These are phyloP conservation scores for Coturnix japonica DNA, from an alignment of 2,113 vertebrate genomes.

Conservation along the genomic window DNA sequence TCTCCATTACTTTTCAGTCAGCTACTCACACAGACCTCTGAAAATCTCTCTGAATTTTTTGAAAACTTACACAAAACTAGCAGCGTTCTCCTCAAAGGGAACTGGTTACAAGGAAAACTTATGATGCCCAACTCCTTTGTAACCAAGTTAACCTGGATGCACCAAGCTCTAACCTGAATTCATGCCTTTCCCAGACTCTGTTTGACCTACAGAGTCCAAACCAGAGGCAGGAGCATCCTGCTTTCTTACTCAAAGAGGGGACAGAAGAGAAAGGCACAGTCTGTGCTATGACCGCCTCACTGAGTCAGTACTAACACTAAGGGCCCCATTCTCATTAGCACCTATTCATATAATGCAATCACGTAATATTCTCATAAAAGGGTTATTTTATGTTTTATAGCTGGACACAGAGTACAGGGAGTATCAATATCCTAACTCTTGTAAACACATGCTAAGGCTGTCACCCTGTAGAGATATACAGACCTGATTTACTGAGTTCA, in stretches of 20 bases:
- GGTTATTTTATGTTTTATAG: neutral
- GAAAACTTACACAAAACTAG: neutral
- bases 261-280: neutral
- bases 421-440: neutral
- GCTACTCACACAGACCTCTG: neutral
- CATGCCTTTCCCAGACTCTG: neutral
- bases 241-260: neutral
- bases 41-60: neutral
- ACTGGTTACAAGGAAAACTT: neutral
- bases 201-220: neutral
- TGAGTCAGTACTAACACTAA: neutral
- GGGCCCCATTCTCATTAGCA: neutral
- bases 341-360: neutral
- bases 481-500: neutral
- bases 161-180: neutral
- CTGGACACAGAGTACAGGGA: neutral
- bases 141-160: neutral
- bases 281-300: neutral
- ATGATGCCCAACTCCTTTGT: neutral
- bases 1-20: slow-evolving; percentile 4
- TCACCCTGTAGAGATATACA: neutral
- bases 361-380: neutral
- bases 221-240: neutral
- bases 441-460: neutral
- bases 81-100: neutral